These are phyloP conservation scores for Onychostruthus taczanowskii DNA, from an alignment of 2,113 vertebrate species.

Conservation along the genomic window DNA sequence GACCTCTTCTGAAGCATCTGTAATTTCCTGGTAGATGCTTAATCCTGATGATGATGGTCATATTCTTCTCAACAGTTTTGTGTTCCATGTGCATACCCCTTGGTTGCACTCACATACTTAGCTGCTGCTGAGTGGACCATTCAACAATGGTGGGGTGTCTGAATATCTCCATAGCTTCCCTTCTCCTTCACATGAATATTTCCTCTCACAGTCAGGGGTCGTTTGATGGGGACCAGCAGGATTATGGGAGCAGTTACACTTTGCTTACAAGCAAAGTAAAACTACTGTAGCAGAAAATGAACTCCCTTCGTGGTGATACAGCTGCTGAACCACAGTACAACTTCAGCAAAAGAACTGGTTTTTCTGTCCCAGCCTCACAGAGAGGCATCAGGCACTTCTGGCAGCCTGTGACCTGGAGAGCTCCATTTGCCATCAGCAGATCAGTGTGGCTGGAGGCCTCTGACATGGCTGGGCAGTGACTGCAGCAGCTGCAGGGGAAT, in stretches of 20 bases:
- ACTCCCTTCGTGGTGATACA: accelerated
- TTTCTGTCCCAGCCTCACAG: not conserved
- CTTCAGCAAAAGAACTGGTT: not conserved
- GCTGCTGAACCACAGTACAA: not conserved
- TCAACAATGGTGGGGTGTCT: accelerated
- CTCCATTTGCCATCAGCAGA: not conserved
- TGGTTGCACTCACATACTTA: not conserved
- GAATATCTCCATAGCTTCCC: not conserved
- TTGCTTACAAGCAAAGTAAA: not conserved
- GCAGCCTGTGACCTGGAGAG: not conserved
- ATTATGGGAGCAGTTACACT: not conserved
- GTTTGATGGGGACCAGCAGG: not conserved
- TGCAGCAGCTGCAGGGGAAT: not conserved
- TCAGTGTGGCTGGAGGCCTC: not conserved
- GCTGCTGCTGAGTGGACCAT: not conserved
- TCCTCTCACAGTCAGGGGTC: not conserved
- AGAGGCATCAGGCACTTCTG: not conserved
- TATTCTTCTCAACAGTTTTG: not conserved
- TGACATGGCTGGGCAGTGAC: not conserved
- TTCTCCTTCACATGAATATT: not conserved
- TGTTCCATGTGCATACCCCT: accelerated
- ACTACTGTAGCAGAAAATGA: not conserved
- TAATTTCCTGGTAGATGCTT: not conserved
- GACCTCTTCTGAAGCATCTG: not conserved
- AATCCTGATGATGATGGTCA: not conserved